Evolutionary conservation across 1,140 invertebrate species (phyloP), one percentile per base, ranked within the genome.

Genomic region (Bathynomus jamesi): DNA sequence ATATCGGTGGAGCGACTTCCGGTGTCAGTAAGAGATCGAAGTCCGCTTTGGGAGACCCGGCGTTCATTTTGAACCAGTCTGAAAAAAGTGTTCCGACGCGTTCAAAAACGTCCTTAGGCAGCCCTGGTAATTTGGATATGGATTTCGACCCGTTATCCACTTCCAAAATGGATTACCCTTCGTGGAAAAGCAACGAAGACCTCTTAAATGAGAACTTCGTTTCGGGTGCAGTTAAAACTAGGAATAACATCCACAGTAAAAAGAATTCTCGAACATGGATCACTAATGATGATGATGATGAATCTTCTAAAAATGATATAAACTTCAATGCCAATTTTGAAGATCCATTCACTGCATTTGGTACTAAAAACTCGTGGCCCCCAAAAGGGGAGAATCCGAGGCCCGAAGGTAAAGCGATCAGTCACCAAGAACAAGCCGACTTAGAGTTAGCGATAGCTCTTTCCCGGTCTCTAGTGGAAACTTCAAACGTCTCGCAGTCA

Each of bases 321-420:
- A 64, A 69, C 8, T 65, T 66, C 46, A 72, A 31, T 27, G 46
- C 61, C 29, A 62, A 63, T 32, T 24, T 28, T 53, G 27, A 73
- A 28, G 70, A 67, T 72, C 64, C 27, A 40, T 61, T 65, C 62
- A 76, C 27, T 46, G 77, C 24, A 67, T 74, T 0, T 71, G 77
- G 1, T 82, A 83, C 78, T 80, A 82, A 40, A 79, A 81, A 72
- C 81, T 83, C 73, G 66, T 80, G 80, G 21, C 83, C 81, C 81
- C 82, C 82, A 28, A 81, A 80, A 7, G 75, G 77, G 13, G 82
- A 84, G 67, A 82, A 82, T 72, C 65, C 82, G 7, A 76, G 80
- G 65, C 46, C 80, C 40, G 82, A 82, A 73, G 79, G 81, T 65
- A 78, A 81, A 69, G 72, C 81, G 61, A 76, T 76, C 61, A 76